Evolutionary conservation across 2,888 invertebrate genomes (phyloP).

Genomic region (Metallyticus violacea): DNA sequence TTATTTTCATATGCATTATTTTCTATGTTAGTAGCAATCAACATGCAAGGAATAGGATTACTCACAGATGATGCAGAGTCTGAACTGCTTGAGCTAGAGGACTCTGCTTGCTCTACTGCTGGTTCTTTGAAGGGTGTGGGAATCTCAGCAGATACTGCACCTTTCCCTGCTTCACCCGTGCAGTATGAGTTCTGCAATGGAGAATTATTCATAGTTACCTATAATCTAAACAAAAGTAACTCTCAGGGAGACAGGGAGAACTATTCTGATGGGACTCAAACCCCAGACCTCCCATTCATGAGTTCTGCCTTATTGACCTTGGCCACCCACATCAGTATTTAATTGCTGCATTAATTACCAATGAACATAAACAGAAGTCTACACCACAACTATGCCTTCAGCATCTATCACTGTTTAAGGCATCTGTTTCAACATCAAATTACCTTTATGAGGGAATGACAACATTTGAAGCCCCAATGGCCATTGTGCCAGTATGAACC

Average conservation of each 20-base stretch:
- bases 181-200: slow-evolving; percentile 75
- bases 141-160: background rate
- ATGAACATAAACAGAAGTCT: background rate
- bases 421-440: background rate
- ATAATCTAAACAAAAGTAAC: no score
- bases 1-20: no score
- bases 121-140: background rate
- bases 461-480: slow-evolving; percentile 95
- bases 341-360: no score
- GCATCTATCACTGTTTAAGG: no score
- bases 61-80: background rate
- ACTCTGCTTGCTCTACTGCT: background rate
- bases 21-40: no score
- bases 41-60: background rate
- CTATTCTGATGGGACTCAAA: no score
- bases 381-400: no score
- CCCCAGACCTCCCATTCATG: no score
- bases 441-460: slow-evolving; percentile 83
- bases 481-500: slow-evolving; percentile 94
- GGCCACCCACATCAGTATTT: no score
- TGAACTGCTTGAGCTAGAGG: slow-evolving; percentile 4
- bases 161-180: slow-evolving; percentile 68
- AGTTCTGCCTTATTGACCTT: no score
- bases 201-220: no score
- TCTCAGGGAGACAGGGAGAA: no score